Base-by-base conservation (phyloP, 2,797 vertebrate genomes). In the Peromyscus nudipes region DNA sequence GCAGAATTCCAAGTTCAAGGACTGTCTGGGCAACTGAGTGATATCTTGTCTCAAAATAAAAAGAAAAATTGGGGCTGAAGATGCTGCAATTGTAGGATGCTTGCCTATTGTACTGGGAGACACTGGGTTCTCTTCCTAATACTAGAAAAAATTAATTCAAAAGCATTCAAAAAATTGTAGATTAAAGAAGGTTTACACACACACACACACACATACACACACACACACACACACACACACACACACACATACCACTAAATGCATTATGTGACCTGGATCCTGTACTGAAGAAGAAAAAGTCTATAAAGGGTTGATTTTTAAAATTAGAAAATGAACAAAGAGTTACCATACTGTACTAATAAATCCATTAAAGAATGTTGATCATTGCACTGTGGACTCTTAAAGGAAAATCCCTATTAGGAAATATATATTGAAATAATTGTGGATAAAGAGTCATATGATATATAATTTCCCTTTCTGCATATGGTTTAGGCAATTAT, bases 381-480 rank as follows among this genome's bases (percentile, higher is more conserved):
- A 89, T 65, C 16, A 65, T 16, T 91, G 6, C 16, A 69, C 4
- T 69, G 8, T 80, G 29, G 9, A 46, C 83, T 69, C 46, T 8
- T 83, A 64, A 95, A 12, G 52, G 2, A 37, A 10, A 89, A 49
- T 77, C 10, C 25, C 8, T 73, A 14, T 76, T 64, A 69, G 40
- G 17, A 94, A 91, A 91, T 6, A 84, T 1, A 82, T 27, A 60
- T 23, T 67, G 40, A 97, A 37, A 40, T 65, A 97, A 29, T 37
- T 79, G 25, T 94, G 27, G 17, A 82, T 77, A 71, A 92, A 96
- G 16, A 89, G 29, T 12, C 31, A 85, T 19, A 23, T 75, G 5
- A 0, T 67, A 43, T 49, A 57, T 71, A 87, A 83, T 52, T 90
- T 88, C 87, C 17, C 23, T 25, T 85, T n/a, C 34, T 84, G 10